Evolutionary conservation across 2,888 invertebrate species (phyloP).

Genomic region (Chaetoderma sp.): DNA sequence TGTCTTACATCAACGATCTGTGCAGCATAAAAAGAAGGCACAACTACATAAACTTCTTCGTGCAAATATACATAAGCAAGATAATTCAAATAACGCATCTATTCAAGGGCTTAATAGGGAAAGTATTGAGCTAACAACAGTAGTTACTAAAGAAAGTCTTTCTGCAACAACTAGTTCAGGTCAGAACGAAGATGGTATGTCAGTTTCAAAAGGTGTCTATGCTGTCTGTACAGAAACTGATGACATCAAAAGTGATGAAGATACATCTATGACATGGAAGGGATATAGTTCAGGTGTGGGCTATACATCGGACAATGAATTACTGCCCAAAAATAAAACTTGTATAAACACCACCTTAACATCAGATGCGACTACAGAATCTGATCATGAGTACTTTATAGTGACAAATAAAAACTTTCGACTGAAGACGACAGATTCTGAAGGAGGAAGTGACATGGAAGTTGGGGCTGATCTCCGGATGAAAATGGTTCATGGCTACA

Average conservation of each 20-base stretch:
- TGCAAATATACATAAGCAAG: neutral
- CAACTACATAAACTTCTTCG: neutral
- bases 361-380: neutral
- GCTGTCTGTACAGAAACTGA: neutral
- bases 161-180: neutral
- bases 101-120: neutral
- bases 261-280: no score
- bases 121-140: constrained; percentile 5
- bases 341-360: neutral
- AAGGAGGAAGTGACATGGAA: neutral
- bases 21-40: constrained; percentile 43
- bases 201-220: neutral
- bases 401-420: neutral
- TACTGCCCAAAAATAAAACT: neutral
- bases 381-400: neutral
- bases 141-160: neutral
- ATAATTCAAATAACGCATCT: constrained; percentile 9
- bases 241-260: neutral
- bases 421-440: neutral
- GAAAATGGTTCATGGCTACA: neutral
- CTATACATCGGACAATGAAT: neutral
- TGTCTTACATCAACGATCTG: constrained; percentile 59
- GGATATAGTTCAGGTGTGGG: no score
- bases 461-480: neutral
- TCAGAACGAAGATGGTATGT: neutral